Percentiles rank a stretch among this genome's conserved stretches.
These are phyloP conservation scores for Ia io DNA, from an alignment of 2,113 vertebrate genomes.

Conservation along the genomic window DNA sequence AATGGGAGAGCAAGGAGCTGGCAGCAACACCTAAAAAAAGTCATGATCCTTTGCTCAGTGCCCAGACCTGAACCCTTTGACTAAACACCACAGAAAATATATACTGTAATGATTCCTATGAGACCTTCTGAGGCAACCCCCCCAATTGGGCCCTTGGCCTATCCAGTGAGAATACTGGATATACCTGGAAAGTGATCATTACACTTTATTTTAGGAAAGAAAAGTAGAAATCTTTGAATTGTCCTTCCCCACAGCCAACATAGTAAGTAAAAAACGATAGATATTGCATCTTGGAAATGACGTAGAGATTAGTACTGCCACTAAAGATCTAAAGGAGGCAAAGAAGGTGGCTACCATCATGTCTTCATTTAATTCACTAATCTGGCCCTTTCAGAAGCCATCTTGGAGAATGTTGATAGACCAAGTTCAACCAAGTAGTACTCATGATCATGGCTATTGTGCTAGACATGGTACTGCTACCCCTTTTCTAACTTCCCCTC, in stretches of 20 bases:
- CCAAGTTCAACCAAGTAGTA: not conserved
- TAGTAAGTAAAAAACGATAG: not conserved
- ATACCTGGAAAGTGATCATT: constrained; percentile 40
- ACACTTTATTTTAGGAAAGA: constrained; percentile 49
- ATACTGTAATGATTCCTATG: not conserved
- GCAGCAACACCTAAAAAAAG: not conserved
- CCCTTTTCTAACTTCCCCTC: not conserved
- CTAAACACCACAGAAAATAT: not conserved
- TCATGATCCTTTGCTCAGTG: not conserved
- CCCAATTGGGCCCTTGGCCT: not conserved
- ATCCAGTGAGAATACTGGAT: not conserved
- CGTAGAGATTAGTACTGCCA: not conserved
- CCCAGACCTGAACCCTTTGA: not conserved
- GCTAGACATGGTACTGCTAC: not conserved
- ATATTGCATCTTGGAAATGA: not conserved
- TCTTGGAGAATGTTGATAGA: not conserved
- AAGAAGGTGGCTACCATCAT: not conserved
- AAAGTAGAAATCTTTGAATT: not conserved
- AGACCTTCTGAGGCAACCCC: not conserved
- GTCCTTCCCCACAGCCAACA: not conserved
- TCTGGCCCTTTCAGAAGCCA: not conserved
- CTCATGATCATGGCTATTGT: not conserved
- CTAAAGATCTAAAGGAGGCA: not conserved
- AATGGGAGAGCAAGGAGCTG: not conserved
- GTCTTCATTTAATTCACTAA: not conserved